Conservation (phyloP, 2,888 invertebrate genomes). For the Chrysolina americana region DNA sequence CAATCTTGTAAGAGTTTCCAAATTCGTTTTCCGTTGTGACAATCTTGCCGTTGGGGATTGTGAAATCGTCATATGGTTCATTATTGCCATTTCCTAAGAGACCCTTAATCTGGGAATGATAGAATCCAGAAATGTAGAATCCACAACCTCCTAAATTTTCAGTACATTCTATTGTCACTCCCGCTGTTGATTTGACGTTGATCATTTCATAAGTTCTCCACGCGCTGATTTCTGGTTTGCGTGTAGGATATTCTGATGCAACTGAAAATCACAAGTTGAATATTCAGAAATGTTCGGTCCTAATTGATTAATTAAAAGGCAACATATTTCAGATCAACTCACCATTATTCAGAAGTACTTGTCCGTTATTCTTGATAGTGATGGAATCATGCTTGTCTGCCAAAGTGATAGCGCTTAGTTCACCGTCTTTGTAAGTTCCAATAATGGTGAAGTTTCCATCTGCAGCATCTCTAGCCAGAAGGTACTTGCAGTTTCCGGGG, state of each 20-base stretch:
- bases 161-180: slow-evolving; percentile 76
- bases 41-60: slow-evolving; percentile 82
- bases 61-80: slow-evolving; percentile 89
- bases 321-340: slow-evolving; percentile 24
- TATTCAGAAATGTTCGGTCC: slow-evolving; percentile 1
- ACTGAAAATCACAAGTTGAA: slow-evolving; percentile 67
- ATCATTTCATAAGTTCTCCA: slow-evolving; percentile 75
- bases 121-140: slow-evolving; percentile 86
- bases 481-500: slow-evolving; percentile 87
- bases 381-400: slow-evolving; percentile 78
- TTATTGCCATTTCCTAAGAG: slow-evolving; percentile 92
- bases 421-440: slow-evolving; percentile 80
- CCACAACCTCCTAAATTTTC: slow-evolving; percentile 78
- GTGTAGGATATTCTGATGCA: slow-evolving; percentile 79
- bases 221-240: slow-evolving; percentile 78
- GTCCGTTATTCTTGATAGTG: slow-evolving; percentile 71
- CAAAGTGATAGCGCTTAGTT: slow-evolving; percentile 78
- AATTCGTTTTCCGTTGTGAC: slow-evolving; percentile 74
- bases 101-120: slow-evolving; percentile 85
- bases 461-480: slow-evolving; percentile 86
- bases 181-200: slow-evolving; percentile 76
- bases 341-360: slow-evolving; percentile 76
- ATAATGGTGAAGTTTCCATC: slow-evolving; percentile 90
- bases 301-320: no score
- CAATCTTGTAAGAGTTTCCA: slow-evolving; percentile 82